phyloP scores from a whole-genome alignment of 2,888 invertebrate species.

The Himalopsyche tibetana region DNA sequence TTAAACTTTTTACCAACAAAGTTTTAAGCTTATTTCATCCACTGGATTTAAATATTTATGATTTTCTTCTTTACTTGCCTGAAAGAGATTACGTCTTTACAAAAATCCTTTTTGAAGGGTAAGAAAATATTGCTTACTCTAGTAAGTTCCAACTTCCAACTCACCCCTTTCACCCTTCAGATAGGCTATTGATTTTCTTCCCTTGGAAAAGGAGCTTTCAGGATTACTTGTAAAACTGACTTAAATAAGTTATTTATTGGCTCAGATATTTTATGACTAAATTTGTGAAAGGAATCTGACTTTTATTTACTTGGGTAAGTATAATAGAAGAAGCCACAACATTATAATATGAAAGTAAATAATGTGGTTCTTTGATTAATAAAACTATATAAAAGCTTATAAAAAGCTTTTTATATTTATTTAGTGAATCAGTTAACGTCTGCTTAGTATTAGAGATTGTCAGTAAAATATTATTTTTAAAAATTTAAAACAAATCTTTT shows the following conservation, averaged over 20 bases:
- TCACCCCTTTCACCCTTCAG: slow-evolving; percentile 8
- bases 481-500: too few species aligned
- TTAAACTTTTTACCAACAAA: not conserved
- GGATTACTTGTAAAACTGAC: slow-evolving; percentile 22
- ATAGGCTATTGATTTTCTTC: slow-evolving; percentile 15
- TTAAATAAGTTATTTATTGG: slow-evolving; percentile 26
- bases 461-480: too few species aligned
- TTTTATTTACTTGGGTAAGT: too few species aligned
- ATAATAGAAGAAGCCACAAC: too few species aligned
- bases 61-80: slow-evolving; percentile 25
- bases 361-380: too few species aligned
- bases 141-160: not conserved
- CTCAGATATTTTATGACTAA: not conserved
- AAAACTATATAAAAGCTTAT: too few species aligned
- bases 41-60: not conserved
- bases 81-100: slow-evolving; percentile 12
- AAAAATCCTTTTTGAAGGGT: slow-evolving; percentile 30
- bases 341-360: too few species aligned
- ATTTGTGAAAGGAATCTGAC: not conserved
- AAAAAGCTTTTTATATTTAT: too few species aligned
- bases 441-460: too few species aligned
- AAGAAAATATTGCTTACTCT: slow-evolving; percentile 31
- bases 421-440: too few species aligned
- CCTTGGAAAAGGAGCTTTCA: slow-evolving; percentile 3
- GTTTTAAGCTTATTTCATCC: slow-evolving; percentile 3